phyloP scores from a whole-genome alignment of 1,140 invertebrate species.

The Dendrolimus punctatus region DNA sequence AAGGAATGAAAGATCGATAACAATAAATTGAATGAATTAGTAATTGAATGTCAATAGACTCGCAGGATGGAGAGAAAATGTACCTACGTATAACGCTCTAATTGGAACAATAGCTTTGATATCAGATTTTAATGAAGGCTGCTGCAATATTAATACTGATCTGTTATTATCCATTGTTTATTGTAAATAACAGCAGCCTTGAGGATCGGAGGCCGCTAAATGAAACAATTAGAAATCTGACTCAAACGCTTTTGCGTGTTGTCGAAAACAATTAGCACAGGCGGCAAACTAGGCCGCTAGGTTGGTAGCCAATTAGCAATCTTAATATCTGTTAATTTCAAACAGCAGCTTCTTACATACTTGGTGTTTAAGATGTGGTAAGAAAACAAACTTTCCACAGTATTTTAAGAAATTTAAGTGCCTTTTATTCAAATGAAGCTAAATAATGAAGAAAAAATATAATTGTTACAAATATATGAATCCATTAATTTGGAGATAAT shows the following conservation, averaged over 20 bases:
- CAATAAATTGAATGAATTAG: no score
- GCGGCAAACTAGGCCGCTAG: conserved; percentile 28
- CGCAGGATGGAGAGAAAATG: no score
- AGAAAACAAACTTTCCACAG: not conserved
- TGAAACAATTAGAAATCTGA: conserved; percentile 51
- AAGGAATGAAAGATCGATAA: no score
- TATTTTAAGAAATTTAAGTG: no score
- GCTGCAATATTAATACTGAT: conserved; percentile 16
- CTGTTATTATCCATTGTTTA: conserved; percentile 20
- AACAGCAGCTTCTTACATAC: not conserved
- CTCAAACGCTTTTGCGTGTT: conserved; percentile 39
- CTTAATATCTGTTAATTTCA: conserved; percentile 25
- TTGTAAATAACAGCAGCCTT: conserved; percentile 27
- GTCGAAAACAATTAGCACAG: conserved; percentile 49
- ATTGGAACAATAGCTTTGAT: conserved; percentile 7
- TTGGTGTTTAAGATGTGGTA: not conserved
- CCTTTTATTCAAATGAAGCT: no score
- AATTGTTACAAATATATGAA: no score
- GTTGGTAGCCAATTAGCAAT: conserved; percentile 28
- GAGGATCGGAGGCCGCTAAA: conserved; percentile 30
- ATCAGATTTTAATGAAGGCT: conserved; percentile 7
- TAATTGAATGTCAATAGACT: no score
- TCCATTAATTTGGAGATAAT: no score
- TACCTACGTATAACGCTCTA: not conserved
- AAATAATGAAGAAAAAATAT: no score